These are phyloP conservation scores for Drosophila malerkotliana DNA, from an alignment of 1,140 invertebrate genomes.

Conservation along the genomic window DNA sequence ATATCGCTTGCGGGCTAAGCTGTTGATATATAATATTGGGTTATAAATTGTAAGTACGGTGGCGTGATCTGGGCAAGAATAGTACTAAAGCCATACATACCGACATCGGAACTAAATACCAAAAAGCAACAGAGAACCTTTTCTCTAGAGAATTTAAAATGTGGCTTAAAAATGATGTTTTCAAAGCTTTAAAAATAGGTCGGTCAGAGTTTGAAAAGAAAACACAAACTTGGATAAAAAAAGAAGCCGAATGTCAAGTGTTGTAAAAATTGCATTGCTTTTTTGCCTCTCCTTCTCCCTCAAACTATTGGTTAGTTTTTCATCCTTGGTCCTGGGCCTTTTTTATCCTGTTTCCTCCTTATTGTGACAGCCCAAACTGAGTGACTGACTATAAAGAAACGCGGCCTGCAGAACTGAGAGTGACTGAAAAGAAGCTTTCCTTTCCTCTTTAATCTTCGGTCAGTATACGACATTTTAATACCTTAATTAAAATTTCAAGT, in stretches of 20 bases:
- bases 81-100: conserved; percentile 7
- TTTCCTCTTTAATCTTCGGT: not conserved
- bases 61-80: conserved; percentile 12
- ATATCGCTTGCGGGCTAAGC: conserved; percentile 47
- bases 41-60: conserved; percentile 29
- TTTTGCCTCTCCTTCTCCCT: conserved; percentile 13
- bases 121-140: not conserved
- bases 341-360: not conserved
- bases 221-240: not conserved
- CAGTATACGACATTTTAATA: not conserved
- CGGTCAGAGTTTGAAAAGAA: conserved; percentile 35
- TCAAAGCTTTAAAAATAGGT: conserved; percentile 12
- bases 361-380: conserved; percentile 25
- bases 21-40: conserved; percentile 47
- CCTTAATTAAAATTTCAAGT: not conserved
- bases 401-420: conserved; percentile 22
- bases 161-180: not conserved
- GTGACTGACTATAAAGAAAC: conserved; percentile 39
- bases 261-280: conserved; percentile 50
- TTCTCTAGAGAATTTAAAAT: not conserved
- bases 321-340: not conserved
- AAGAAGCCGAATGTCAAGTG: conserved; percentile 55
- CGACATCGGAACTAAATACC: too few species aligned
- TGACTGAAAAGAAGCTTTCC: conserved; percentile 25
- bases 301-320: not conserved